A percentile compares a stretch with the other conserved stretches of the same genome.
phyloP scores from a whole-genome alignment of 2,888 invertebrate genomes.

The Hemistola chrysoprasaria region DNA sequence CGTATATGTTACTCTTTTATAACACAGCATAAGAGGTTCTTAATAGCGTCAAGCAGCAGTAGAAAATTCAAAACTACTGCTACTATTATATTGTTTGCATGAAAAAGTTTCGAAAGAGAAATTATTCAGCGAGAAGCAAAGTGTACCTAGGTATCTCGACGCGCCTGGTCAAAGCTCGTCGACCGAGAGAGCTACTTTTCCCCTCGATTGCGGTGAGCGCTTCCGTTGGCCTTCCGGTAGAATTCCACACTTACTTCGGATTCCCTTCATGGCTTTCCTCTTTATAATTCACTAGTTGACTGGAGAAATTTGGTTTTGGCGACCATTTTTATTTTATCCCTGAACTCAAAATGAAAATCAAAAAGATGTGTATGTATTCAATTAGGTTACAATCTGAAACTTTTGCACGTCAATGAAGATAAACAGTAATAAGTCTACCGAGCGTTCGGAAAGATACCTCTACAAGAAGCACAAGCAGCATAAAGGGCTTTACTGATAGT shows the following conservation, averaged over 20 bases:
- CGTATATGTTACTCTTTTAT: too few relatives aligned
- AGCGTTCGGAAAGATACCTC: too few relatives aligned
- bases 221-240: slow-evolving; percentile 55
- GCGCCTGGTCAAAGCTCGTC: slow-evolving; percentile 59
- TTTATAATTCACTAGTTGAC: slow-evolving; percentile 43
- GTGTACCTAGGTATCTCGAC: slow-evolving; percentile 1
- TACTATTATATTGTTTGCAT: background rate
- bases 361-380: too few relatives aligned
- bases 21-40: too few relatives aligned
- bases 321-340: too few relatives aligned
- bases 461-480: too few relatives aligned
- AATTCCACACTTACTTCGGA: slow-evolving; percentile 50
- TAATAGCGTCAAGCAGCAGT: too few relatives aligned
- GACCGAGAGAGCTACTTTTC: slow-evolving; percentile 58
- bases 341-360: too few relatives aligned
- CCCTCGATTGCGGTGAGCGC: slow-evolving; percentile 59
- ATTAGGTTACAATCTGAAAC: too few relatives aligned
- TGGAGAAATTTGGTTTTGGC: slow-evolving; percentile 23
- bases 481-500: too few relatives aligned
- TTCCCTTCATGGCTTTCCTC: slow-evolving; percentile 41
- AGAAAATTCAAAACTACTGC: slow-evolving; percentile 2
- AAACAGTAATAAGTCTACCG: too few relatives aligned
- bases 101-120: slow-evolving; percentile 37
- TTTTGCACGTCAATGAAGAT: too few relatives aligned
- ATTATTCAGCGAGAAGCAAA: slow-evolving; percentile 32